phyloP scores from a whole-genome alignment of 1,140 invertebrate genomes.

The Patella vulgata region DNA sequence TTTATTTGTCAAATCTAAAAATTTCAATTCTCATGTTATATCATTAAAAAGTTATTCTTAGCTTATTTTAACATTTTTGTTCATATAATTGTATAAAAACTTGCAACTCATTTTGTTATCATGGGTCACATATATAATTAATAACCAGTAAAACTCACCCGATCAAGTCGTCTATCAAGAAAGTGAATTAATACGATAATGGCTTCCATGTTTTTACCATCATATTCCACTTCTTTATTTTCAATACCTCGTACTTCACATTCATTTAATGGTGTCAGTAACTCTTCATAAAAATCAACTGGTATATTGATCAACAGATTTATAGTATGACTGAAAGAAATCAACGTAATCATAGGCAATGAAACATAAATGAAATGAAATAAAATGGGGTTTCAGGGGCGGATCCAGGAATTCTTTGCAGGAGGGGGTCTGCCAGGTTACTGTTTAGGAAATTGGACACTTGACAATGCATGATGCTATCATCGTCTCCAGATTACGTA shows the following conservation, averaged over 20 bases:
- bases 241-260: constrained; percentile 54
- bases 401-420: too few species aligned
- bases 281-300: constrained; percentile 69
- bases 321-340: constrained; percentile 71
- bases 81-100: too few species aligned
- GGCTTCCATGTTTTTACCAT: constrained; percentile 78
- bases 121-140: too few species aligned
- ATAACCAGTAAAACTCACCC: constrained; percentile 58
- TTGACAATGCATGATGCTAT: too few species aligned
- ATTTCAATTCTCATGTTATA: too few species aligned
- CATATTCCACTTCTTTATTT: constrained; percentile 70
- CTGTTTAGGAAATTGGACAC: not conserved
- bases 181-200: constrained; percentile 76
- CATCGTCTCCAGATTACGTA: too few species aligned
- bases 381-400: not conserved
- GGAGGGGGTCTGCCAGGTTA: too few species aligned
- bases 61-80: too few species aligned
- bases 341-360: constrained; percentile 7
- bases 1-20: too few species aligned
- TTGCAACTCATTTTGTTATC: too few species aligned
- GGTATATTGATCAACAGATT: constrained; percentile 73
- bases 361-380: not conserved
- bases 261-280: constrained; percentile 68
- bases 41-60: too few species aligned
- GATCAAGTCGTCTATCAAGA: constrained; percentile 72